Conservation (phyloP, 2,888 invertebrate species). For the Embidobia sp. region DNA sequence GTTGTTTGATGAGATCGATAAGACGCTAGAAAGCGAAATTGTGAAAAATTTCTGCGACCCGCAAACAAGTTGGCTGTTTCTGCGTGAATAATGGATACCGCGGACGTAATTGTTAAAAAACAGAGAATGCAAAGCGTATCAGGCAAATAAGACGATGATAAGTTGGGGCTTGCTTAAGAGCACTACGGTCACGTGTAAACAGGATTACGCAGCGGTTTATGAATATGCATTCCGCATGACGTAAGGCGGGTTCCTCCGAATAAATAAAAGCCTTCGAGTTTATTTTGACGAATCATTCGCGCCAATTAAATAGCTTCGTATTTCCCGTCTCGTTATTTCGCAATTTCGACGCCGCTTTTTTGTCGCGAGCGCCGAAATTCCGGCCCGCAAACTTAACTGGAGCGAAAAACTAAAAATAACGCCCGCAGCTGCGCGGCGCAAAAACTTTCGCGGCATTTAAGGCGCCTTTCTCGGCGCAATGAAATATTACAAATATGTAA, state of each 20-base stretch:
- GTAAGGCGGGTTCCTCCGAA: constrained; percentile 26
- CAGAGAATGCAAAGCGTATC: constrained; percentile 14
- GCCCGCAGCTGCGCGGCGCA: too few relatives aligned
- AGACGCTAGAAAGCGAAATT: neutral
- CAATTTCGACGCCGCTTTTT: too few relatives aligned
- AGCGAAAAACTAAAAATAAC: too few relatives aligned
- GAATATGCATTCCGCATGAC: constrained; percentile 38
- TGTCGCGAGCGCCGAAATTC: too few relatives aligned
- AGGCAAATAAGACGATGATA: constrained; percentile 39
- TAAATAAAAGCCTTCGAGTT: constrained; percentile 19
- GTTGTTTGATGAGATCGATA: constrained; percentile 11
- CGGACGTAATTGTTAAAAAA: constrained; percentile 14
- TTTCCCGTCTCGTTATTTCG: too few relatives aligned
- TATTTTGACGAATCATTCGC: constrained; percentile 1
- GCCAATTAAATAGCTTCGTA: too few relatives aligned
- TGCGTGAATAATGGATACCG: constrained; percentile 6
- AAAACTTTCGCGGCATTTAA: too few relatives aligned
- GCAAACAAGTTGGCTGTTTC: neutral
- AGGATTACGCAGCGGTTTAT: constrained; percentile 33
- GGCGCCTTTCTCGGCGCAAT: neutral
- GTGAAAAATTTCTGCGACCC: neutral
- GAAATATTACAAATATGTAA: constrained; percentile 28
- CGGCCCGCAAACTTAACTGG: too few relatives aligned
- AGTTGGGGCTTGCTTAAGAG: constrained; percentile 23
- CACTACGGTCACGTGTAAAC: constrained; percentile 44